Conservation (phyloP, 2,888 invertebrate genomes). For the Acleris laterana region DNA sequence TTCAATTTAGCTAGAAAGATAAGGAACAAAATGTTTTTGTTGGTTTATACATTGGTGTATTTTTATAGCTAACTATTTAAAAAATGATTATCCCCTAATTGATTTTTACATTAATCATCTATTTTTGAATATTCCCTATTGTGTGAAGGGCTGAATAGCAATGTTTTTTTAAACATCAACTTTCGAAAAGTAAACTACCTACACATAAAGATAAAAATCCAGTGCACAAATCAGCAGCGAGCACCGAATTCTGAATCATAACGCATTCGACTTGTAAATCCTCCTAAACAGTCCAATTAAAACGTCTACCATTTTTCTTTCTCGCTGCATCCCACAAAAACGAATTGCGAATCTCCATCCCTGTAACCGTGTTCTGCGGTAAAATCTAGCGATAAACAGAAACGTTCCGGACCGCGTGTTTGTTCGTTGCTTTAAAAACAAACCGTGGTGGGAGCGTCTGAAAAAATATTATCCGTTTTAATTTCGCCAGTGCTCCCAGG, state of each 20-base stretch:
- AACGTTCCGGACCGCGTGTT: conserved; percentile 36
- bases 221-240: neutral
- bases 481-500: conserved; percentile 45
- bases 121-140: no score
- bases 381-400: conserved; percentile 32
- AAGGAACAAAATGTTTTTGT: no score
- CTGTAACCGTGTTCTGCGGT: conserved; percentile 23
- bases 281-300: conserved; percentile 35
- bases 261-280: conserved; percentile 34
- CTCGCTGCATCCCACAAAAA: conserved; percentile 24
- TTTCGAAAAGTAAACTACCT: neutral
- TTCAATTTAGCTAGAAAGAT: no score
- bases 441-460: conserved; percentile 42
- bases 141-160: no score
- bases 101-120: no score
- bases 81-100: no score
- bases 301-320: conserved; percentile 27
- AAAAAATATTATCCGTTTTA: conserved; percentile 53
- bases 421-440: conserved; percentile 44
- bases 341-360: conserved; percentile 25
- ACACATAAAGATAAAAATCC: neutral
- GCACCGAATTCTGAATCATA: conserved; percentile 20
- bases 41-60: no score
- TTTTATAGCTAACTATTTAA: no score
- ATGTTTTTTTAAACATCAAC: neutral